Base-by-base conservation (phyloP, 1,140 invertebrate species). In the Aphidius ervi region DNA sequence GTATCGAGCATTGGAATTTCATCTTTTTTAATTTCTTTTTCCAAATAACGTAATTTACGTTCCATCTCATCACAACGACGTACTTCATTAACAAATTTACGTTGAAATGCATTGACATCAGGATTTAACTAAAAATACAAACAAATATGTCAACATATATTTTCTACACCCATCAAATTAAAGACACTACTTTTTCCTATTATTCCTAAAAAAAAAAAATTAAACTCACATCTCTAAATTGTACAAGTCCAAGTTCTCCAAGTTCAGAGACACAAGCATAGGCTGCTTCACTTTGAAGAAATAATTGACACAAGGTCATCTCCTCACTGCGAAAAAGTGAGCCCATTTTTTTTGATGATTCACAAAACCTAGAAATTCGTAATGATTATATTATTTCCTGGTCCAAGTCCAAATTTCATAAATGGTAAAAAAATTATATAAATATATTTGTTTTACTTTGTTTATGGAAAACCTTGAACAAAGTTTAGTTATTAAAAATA, bases 1-100 rank as follows among this genome's bases (percentile, higher is more conserved):
- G 94, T 95, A 70, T 99, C 96, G 74, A 97, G 74, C 90, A 99
- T 97, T 1, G 94, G 94, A 65, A 99, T 97, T 6, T 87, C 91
- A 82, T 99, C 97, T 70, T 97, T 98, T 66, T 95, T 93, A 64
- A 99, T 98, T 82, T 99, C 97, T 73, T 96, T 97, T 76, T 99
- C 97, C 70, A 99, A 78, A 74, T 97, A 99, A 7, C 95, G 88
- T 43, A 97, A 80, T 76, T 96, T 96, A 41, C 95, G 84, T 80
- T 97, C 94, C 94, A 97, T 96, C 81, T 97, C 94, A 82, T 97
- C 94, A 74, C 94, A 96, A 4, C 94, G 86, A 9, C 94, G 85
- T 40, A 97, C 92, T 79, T 97, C 94, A 79, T 94, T 95, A 47
- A 96, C 93, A 79, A 95, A 97, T 79, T 96, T 96, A 42, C 94